These are phyloP conservation scores for Heliopora coerulea DNA, from an alignment of 92 coral and sea anemone species.

Conservation along the genomic window DNA sequence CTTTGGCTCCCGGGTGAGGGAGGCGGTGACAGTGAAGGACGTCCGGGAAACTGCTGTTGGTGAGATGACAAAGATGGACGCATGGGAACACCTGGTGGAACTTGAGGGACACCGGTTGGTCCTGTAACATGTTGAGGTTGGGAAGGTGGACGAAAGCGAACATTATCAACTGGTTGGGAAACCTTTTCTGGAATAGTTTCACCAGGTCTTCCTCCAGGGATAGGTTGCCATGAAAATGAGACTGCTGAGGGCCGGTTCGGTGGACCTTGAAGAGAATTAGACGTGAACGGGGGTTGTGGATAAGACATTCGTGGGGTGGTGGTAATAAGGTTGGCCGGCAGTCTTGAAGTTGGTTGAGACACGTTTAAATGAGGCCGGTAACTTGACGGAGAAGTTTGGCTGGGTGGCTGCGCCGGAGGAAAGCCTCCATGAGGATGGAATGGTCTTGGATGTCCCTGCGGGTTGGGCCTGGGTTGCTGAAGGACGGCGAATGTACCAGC, in stretches of 20 bases:
- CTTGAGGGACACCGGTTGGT: conserved; percentile 38
- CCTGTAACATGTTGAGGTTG: conserved; percentile 18
- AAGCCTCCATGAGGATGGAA: conserved; percentile 19
- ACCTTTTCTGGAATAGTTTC: conserved; percentile 15
- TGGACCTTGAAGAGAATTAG: conserved; percentile 32
- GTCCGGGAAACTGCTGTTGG: conserved; percentile 19
- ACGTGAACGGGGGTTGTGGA: conserved; percentile 51
- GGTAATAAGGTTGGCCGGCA: conserved; percentile 31
- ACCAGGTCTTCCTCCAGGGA: conserved; percentile 35
- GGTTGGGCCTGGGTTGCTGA: conserved; percentile 31
- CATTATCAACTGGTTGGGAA: not conserved
- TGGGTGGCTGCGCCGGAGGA: conserved; percentile 47
- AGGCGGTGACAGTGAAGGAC: not conserved
- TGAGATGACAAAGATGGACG: conserved; percentile 8
- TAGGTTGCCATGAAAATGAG: conserved; percentile 34
- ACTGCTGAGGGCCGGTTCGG: conserved; percentile 49
- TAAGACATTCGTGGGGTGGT: conserved; percentile 46
- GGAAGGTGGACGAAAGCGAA: conserved; percentile 22
- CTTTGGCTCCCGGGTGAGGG: not conserved
- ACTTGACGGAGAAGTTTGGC: conserved; percentile 35
- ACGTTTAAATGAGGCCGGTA: conserved; percentile 21
- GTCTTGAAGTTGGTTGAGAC: conserved; percentile 31
- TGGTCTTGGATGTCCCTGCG: not conserved
- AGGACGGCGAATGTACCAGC: conserved; percentile 32
- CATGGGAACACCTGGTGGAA: conserved; percentile 26